Base-by-base conservation (phyloP, 1,140 invertebrate genomes). In the Hylaeus volcanicus region DNA sequence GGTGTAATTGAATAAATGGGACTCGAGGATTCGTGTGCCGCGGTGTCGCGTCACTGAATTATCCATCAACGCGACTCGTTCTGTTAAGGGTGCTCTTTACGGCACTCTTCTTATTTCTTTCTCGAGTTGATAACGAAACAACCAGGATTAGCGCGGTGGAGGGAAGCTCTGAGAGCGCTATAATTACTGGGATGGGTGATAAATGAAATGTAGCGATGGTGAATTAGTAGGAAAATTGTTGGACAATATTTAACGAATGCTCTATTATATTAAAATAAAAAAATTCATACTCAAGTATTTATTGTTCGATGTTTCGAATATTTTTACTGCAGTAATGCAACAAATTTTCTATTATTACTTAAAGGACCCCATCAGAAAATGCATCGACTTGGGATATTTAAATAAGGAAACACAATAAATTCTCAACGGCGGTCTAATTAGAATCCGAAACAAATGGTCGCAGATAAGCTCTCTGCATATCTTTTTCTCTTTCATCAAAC, bases 1-100 rank as follows among this genome's bases (percentile, higher is more conserved):
- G 9, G 45, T 48, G 1, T 74, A 64, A 74, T 64, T 74, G 37
- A 74, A 74, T 41, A 45, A 5, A 41, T 41, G 72, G 53, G 41
- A 74, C 37, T 41, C 6, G 15, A 5, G 3, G 12, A 53, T 48
- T 2, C 4, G 45, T 37, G 12, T 43, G 11, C 5, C 9, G 37
- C 26, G 5, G 5, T 3, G 15, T 51, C 68, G 26, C 26, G 5
- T 73, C 15, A n/a, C 58, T 51, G 45, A 51, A 74, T 53, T 74
- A 51, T 63, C 60, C 8, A n/a, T 51, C 45, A 11, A 39, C 61
- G 48, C 37, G 48, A 43, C 48, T 74, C 60, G 55, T 74, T 74
- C 65, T 15, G 73, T 64, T 41, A 14, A 43, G 3, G 3, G 14
- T 41, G 11, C 51, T 15, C 37, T 14, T 58, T 39, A n/a, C 53